Evolutionary conservation across 2,888 invertebrate species (phyloP).

Genomic region (Chrysolina haemoptera): DNA sequence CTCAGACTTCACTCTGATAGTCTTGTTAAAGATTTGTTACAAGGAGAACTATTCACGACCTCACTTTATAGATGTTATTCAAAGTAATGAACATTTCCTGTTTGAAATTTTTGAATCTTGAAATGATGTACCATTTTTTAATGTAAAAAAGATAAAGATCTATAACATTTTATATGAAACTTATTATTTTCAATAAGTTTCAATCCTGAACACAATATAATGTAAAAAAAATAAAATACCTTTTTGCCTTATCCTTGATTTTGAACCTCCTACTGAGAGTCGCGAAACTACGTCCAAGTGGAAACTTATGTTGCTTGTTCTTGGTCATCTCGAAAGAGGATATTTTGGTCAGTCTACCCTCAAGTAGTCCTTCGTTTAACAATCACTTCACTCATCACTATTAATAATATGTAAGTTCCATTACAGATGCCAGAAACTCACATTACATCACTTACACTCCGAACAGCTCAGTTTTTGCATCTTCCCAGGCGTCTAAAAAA

Average conservation of each 20-base stretch:
- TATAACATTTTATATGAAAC: no score
- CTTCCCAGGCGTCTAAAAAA: not conserved
- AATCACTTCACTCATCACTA: slow-evolving; percentile 14
- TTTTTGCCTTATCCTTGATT: slow-evolving; percentile 72
- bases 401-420: not conserved
- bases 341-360: slow-evolving; percentile 33
- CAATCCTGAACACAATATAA: no score
- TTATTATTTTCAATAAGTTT: no score
- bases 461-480: not conserved
- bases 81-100: no score
- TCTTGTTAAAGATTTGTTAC: no score
- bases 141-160: no score
- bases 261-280: slow-evolving; percentile 71
- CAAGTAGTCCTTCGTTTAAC: slow-evolving; percentile 12
- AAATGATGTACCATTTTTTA: no score
- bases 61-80: no score
- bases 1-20: no score
- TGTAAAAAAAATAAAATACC: slow-evolving; percentile 69
- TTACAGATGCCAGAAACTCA: not conserved
- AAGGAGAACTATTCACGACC: no score
- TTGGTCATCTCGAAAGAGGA: slow-evolving; percentile 64
- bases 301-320: slow-evolving; percentile 72
- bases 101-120: no score
- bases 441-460: slow-evolving; percentile 2
- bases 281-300: slow-evolving; percentile 71